phyloP scores from a whole-genome alignment of 2,888 invertebrate genomes.

The Drosophila emarginata region DNA sequence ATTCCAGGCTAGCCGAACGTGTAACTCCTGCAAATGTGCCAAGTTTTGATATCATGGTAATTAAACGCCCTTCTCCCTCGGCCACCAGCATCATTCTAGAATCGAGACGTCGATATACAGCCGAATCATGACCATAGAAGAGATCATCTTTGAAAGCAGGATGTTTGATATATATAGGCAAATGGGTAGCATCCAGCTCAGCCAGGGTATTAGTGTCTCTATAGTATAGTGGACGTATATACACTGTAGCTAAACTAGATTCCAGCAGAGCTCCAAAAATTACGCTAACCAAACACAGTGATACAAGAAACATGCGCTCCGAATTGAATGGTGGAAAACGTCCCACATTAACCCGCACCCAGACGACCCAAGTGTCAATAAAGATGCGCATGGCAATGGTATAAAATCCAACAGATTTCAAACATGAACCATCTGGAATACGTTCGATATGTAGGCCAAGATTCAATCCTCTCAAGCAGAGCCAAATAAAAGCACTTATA shows the following conservation, averaged over 20 bases:
- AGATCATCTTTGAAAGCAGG: conserved; percentile 81
- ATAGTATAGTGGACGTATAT: conserved; percentile 81
- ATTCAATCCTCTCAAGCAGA: conserved; percentile 67
- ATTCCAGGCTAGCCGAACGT: conserved; percentile 70
- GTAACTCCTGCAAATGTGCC: conserved; percentile 78
- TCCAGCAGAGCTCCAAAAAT: conserved; percentile 82
- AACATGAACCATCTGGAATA: background rate
- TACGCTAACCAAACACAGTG: conserved; percentile 81
- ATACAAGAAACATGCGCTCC: conserved; percentile 80
- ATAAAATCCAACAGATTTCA: background rate
- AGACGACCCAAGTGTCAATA: conserved; percentile 79
- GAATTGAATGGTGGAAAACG: conserved; percentile 79
- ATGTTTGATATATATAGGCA: conserved; percentile 81
- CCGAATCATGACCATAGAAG: conserved; percentile 78
- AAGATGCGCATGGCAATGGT: conserved; percentile 68
- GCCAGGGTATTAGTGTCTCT: conserved; percentile 80
- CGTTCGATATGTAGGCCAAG: conserved; percentile 46
- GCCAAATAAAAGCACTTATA: conserved; percentile 73
- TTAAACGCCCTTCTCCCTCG: conserved; percentile 70
- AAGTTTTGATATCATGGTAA: conserved; percentile 62
- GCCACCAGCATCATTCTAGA: conserved; percentile 71
- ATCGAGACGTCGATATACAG: conserved; percentile 73
- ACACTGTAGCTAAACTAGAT: conserved; percentile 82
- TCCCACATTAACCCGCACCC: conserved; percentile 78
- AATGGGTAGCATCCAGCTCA: conserved; percentile 77